Conservation (phyloP, 2,888 invertebrate genomes). For the Drosophila mulleri region DNA sequence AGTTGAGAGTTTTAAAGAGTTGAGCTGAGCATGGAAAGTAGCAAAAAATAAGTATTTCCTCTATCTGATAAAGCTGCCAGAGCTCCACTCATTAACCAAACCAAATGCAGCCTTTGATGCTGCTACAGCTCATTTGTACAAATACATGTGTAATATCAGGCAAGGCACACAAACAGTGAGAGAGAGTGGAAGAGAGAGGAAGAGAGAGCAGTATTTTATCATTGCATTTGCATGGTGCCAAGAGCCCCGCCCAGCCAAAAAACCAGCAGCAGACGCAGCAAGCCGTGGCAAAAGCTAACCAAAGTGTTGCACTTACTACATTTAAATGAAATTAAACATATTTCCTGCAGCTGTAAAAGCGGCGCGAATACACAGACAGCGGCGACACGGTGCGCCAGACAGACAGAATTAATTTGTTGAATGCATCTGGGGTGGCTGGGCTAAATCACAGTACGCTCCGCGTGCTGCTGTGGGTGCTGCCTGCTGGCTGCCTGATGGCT, state of each 20-base stretch:
- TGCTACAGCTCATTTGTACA: conserved; percentile 22
- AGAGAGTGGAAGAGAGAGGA: neutral
- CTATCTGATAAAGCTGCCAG: conserved; percentile 24
- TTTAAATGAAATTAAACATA: conserved; percentile 79
- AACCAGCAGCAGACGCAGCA: conserved; percentile 11
- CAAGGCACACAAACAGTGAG: conserved; percentile 15
- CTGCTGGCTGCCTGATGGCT: conserved; percentile 1
- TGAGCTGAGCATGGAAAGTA: neutral
- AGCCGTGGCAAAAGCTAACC: conserved; percentile 62
- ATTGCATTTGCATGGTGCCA: conserved; percentile 30
- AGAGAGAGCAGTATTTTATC: neutral
- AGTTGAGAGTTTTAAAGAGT: neutral
- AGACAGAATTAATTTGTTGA: conserved; percentile 75
- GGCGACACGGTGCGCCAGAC: conserved; percentile 16
- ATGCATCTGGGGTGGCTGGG: conserved; percentile 45
- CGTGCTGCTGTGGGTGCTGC: conserved; percentile 1
- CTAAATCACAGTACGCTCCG: conserved; percentile 1
- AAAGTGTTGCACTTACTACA: conserved; percentile 77
- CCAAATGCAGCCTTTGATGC: conserved; percentile 48
- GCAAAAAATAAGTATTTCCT: neutral
- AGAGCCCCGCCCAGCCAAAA: neutral
- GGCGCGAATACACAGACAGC: conserved; percentile 26
- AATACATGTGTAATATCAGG: conserved; percentile 37
- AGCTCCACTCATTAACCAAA: conserved; percentile 39
- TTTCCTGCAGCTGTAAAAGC: conserved; percentile 73